Percentiles rank a stretch among this genome's conserved stretches.
These are phyloP conservation scores for Holocentrus rufus DNA, from an alignment of 2,797 vertebrate genomes.

Conservation along the genomic window DNA sequence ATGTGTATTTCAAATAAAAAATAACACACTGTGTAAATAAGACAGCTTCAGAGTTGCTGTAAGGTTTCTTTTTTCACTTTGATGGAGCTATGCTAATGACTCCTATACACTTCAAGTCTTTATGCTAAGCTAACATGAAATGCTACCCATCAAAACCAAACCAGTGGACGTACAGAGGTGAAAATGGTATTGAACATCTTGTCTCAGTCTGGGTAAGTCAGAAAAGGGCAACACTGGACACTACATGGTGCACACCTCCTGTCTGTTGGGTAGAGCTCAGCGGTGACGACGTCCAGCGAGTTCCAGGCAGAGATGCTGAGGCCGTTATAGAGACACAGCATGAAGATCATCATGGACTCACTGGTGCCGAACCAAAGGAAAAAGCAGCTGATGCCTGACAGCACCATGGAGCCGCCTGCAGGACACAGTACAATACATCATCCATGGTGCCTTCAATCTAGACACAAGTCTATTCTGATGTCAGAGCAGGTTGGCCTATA, in stretches of 20 bases:
- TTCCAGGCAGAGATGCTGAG: constrained; percentile 99
- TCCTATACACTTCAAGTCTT: too few relatives aligned
- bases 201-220: too few relatives aligned
- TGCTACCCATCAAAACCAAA: too few relatives aligned
- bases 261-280: constrained; percentile 95
- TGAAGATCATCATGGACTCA: constrained; percentile 99
- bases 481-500: neutral
- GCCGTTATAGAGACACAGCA: constrained; percentile 97
- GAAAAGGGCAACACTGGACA: too few relatives aligned
- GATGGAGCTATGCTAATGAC: too few relatives aligned
- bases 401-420: constrained; percentile 96
- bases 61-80: too few relatives aligned
- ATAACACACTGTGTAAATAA: too few relatives aligned
- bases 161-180: too few relatives aligned
- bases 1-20: too few relatives aligned
- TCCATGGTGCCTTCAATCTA: neutral
- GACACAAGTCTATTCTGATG: neutral
- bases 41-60: too few relatives aligned
- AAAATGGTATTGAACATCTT: too few relatives aligned
- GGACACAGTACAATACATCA: neutral
- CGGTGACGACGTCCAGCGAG: constrained; percentile 94
- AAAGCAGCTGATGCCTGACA: constrained; percentile 98
- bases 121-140: too few relatives aligned
- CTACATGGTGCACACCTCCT: constrained; percentile 84
- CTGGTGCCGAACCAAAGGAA: constrained; percentile 98